Evolutionary conservation across 2,113 vertebrate genomes (phyloP).

Genomic region (Recurvirostra avosetta): DNA sequence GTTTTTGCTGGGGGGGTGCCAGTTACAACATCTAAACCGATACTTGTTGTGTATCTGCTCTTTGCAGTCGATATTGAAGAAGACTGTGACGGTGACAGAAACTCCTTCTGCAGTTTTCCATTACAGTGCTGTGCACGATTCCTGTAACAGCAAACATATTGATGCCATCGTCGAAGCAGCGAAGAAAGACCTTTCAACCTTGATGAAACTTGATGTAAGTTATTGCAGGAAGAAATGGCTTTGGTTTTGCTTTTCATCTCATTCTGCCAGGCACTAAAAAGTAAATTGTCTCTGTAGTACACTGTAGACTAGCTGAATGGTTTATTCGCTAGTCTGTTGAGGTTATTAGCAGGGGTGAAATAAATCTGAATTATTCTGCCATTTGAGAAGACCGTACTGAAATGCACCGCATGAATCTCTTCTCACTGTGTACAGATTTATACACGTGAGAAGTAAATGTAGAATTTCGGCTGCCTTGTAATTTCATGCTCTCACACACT

Average conservation of each 20-base stretch:
- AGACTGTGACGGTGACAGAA: constrained; percentile 80
- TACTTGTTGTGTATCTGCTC: background rate
- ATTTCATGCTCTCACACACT: accelerated
- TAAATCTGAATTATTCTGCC: background rate
- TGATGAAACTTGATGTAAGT: constrained; percentile 87
- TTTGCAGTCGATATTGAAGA: constrained; percentile 83
- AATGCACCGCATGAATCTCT: background rate
- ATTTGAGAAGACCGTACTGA: background rate
- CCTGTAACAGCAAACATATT: constrained; percentile 69
- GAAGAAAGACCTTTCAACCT: constrained; percentile 86
- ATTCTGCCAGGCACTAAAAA: background rate
- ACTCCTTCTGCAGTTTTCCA: constrained; percentile 81
- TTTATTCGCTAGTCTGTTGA: background rate
- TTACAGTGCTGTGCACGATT: constrained; percentile 72
- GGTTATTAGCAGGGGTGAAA: background rate
- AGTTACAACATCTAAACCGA: background rate
- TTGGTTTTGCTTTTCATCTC: background rate
- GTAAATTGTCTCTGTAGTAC: background rate
- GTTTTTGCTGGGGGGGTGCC: background rate
- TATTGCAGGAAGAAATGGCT: background rate
- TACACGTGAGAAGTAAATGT: background rate
- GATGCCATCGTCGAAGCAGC: constrained; percentile 87
- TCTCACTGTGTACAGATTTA: background rate
- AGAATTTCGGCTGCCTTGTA: background rate
- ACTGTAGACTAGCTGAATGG: background rate